Conservation (phyloP, 35 echinoderm and acorn worm species). For the Nesometra sesokonis region DNA sequence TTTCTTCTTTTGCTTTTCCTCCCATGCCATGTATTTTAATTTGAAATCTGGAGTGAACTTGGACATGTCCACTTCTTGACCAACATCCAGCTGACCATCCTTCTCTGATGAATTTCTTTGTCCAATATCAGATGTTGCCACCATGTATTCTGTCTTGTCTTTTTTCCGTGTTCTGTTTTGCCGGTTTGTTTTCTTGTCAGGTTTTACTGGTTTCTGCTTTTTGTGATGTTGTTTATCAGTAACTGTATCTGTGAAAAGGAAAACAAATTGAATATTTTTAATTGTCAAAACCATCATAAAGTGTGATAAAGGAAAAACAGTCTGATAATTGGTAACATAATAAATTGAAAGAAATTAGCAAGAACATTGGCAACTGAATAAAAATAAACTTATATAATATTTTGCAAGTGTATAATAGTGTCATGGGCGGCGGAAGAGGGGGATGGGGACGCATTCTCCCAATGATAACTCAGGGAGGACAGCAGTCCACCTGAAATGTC, state of each 20-base stretch:
- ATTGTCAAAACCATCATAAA: too few species aligned
- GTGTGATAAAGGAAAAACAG: too few species aligned
- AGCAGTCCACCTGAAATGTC: too few species aligned
- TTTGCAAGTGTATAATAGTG: too few species aligned
- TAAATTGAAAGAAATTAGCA: too few species aligned
- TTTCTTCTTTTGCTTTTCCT: neutral
- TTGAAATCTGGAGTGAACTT: neutral
- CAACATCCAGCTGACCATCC: neutral
- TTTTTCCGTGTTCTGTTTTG: neutral
- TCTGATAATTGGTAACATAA: too few species aligned
- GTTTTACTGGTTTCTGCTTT: neutral
- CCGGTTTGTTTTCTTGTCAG: neutral
- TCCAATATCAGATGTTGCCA: neutral
- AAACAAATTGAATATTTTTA: neutral
- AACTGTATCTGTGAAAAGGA: neutral
- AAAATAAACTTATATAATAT: too few species aligned
- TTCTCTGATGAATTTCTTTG: neutral
- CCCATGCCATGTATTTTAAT: neutral
- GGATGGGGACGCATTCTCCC: too few species aligned
- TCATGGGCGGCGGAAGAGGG: too few species aligned
- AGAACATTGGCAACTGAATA: too few species aligned
- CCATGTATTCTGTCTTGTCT: neutral
- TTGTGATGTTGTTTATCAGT: neutral
- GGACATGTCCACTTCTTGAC: neutral
- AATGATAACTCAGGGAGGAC: too few species aligned